Percentiles rank a stretch among this genome's conserved stretches.
phyloP scores from a whole-genome alignment of 2,888 invertebrate genomes.

The Odiellus spinosus region DNA sequence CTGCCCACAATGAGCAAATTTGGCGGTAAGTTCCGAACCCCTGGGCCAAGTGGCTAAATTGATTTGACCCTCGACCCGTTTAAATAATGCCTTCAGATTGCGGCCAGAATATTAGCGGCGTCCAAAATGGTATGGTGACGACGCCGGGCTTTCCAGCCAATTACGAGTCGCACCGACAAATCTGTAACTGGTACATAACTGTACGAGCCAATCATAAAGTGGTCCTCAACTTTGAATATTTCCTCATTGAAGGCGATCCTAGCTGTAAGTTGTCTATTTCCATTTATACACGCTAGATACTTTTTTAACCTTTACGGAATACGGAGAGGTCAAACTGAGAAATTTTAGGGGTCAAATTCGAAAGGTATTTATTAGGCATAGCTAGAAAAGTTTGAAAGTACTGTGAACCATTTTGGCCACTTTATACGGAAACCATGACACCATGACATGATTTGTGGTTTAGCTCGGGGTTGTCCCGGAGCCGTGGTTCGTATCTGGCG shows the following conservation, averaged over 20 bases:
- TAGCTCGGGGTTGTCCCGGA: constrained; percentile 62
- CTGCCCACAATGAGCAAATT: constrained; percentile 73
- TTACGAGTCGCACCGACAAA: constrained; percentile 58
- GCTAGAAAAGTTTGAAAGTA: too few species aligned
- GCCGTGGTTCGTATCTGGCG: constrained; percentile 80
- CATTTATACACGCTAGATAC: not conserved
- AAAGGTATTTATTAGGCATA: too few species aligned
- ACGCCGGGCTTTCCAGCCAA: constrained; percentile 82
- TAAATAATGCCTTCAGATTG: constrained; percentile 52
- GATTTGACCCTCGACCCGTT: too few species aligned
- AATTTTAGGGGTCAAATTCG: too few species aligned
- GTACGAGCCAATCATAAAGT: constrained; percentile 72
- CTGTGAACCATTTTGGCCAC: too few species aligned
- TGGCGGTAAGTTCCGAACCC: constrained; percentile 37
- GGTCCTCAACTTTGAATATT: constrained; percentile 75
- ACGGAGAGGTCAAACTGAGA: too few species aligned
- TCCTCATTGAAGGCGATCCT: constrained; percentile 86
- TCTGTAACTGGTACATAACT: constrained; percentile 92
- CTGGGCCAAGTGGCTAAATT: too few species aligned
- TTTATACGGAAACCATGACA: too few species aligned
- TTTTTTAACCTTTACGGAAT: too few species aligned
- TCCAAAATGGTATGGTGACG: constrained; percentile 46
- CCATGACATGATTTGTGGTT: too few species aligned
- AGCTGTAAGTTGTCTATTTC: constrained; percentile 41
- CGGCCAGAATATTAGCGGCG: constrained; percentile 60